These are phyloP conservation scores for Orchestia grillus DNA, from an alignment of 1,140 invertebrate genomes.

Conservation along the genomic window DNA sequence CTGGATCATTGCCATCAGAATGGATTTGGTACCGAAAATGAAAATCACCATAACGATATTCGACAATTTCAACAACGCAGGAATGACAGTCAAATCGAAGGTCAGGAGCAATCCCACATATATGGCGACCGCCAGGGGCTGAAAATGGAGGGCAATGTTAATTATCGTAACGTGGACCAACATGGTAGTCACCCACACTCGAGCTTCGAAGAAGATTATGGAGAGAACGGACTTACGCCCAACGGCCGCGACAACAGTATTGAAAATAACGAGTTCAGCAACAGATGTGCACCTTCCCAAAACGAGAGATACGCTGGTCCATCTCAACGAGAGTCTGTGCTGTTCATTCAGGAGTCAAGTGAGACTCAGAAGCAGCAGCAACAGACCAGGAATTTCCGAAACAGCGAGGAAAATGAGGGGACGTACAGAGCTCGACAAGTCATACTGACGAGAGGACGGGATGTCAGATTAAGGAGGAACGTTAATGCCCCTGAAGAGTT, in stretches of 20 bases:
- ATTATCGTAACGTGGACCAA: background rate
- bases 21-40: background rate
- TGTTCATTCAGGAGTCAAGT: constrained; percentile 5
- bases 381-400: background rate
- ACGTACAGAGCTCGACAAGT: constrained; percentile 43
- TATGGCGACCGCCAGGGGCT: background rate
- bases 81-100: background rate
- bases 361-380: background rate
- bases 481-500: background rate
- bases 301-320: background rate
- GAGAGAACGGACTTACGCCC: background rate
- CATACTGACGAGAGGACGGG: constrained; percentile 23
- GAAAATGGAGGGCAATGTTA: background rate
- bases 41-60: background rate
- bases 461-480: constrained; percentile 1
- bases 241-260: background rate
- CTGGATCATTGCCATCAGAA: background rate
- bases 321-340: background rate
- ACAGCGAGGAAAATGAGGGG: background rate
- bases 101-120: background rate
- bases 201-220: background rate
- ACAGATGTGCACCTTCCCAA: background rate
- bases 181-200: background rate
- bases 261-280: background rate
- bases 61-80: background rate